Percentiles rank a stretch among this genome's conserved stretches.
phyloP scores from a whole-genome alignment of 2,113 vertebrate genomes.

The Leptodactylus fuscus region DNA sequence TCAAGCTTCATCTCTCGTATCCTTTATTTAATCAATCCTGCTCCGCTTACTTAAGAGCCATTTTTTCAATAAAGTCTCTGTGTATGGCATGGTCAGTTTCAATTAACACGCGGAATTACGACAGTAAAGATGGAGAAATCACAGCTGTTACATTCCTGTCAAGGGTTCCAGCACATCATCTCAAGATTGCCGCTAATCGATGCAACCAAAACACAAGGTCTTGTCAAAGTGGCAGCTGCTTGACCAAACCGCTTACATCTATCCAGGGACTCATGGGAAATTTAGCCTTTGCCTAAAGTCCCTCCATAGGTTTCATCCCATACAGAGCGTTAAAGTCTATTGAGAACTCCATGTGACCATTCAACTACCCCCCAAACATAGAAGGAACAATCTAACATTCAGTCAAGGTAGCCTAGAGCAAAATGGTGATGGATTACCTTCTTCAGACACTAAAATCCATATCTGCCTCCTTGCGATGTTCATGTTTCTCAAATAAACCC shows the following conservation, averaged over 20 bases:
- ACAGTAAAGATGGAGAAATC: conserved; percentile 17
- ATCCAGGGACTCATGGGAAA: background rate
- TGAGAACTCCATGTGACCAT: background rate
- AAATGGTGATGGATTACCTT: background rate
- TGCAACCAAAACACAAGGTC: background rate
- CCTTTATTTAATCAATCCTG: conserved; percentile 18
- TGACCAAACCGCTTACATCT: background rate
- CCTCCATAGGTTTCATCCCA: background rate
- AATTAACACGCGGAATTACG: conserved; percentile 17
- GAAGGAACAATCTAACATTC: background rate
- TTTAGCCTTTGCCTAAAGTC: background rate
- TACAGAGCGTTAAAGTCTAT: background rate
- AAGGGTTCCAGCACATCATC: background rate
- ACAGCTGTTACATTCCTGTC: conserved; percentile 33
- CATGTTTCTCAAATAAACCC: background rate
- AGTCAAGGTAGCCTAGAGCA: background rate
- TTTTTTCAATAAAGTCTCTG: conserved; percentile 25
- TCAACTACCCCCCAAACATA: background rate
- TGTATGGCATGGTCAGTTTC: conserved; percentile 26
- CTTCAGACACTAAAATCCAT: background rate
- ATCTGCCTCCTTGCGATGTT: background rate
- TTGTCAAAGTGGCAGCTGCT: background rate
- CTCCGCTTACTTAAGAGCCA: conserved; percentile 26
- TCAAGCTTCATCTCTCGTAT: background rate
- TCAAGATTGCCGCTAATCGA: background rate